Conservation (phyloP, 2,797 vertebrate species). For the Siniperca undulata region DNA sequence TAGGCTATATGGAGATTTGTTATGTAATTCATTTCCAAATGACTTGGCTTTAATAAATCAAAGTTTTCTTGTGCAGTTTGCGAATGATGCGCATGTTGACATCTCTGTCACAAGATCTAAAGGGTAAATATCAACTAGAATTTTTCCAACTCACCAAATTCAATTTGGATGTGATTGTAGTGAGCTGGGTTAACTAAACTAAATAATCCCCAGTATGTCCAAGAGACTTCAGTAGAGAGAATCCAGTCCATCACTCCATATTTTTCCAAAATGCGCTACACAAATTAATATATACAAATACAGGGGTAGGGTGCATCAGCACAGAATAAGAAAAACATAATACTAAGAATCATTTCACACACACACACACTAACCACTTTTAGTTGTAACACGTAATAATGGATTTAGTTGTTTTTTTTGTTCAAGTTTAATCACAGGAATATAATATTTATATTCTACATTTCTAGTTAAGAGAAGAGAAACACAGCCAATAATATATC, state of each 20-base stretch:
- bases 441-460: background rate
- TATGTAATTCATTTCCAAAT: background rate
- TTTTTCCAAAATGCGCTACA: background rate
- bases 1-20: background rate
- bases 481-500: background rate
- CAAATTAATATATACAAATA: background rate
- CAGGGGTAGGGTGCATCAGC: background rate
- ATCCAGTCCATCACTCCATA: background rate
- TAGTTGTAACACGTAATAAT: background rate
- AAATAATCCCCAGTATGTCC: background rate
- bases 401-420: background rate
- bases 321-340: background rate
- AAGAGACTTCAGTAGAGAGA: too few relatives aligned
- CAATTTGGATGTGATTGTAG: background rate
- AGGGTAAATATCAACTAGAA: background rate
- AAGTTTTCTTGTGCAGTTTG: background rate
- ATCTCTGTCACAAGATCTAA: background rate
- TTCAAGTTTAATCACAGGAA: background rate
- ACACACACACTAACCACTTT: background rate
- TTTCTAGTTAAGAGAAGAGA: background rate
- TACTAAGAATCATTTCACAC: background rate
- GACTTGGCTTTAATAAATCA: background rate
- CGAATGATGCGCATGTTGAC: background rate
- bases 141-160: too few relatives aligned
- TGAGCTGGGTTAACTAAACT: too few relatives aligned